Conservation (phyloP, 2,797 vertebrate species). For the Bufotes viridis region DNA sequence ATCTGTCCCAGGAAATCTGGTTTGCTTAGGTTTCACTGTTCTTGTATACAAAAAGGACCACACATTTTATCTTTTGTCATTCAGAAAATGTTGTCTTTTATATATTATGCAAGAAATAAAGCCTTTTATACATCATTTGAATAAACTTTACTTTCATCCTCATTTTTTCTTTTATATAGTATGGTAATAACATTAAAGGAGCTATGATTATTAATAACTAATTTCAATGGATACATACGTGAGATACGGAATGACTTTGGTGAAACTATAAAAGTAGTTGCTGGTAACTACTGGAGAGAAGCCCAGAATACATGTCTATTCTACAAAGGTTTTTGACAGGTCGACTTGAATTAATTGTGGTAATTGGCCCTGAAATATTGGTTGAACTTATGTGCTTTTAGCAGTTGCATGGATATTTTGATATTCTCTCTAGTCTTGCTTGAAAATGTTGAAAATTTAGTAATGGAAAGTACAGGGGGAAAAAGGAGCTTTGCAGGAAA, state of each 20-base stretch:
- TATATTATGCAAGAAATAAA: neutral
- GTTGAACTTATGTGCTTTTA: neutral
- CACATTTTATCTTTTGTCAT: no score
- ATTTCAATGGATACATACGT: neutral
- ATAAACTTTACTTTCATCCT: neutral
- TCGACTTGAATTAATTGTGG: conserved; percentile 31
- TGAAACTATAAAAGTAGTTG: conserved; percentile 17
- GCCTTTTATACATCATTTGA: neutral
- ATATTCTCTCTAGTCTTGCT: neutral
- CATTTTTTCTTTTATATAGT: neutral
- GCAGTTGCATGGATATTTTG: neutral
- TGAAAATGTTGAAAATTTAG: neutral
- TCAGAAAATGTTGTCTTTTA: neutral
- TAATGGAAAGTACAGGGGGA: neutral
- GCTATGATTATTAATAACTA: conserved; percentile 22
- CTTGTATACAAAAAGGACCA: no score
- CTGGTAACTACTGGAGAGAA: conserved; percentile 41
- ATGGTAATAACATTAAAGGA: neutral
- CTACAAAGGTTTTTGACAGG: conserved; percentile 28
- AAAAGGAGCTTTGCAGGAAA: neutral
- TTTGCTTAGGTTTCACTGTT: no score
- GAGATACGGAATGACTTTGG: conserved; percentile 12
- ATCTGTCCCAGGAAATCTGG: no score
- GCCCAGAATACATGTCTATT: conserved; percentile 9
- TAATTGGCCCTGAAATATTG: conserved; percentile 28